Percentiles rank a stretch among this genome's conserved stretches.
phyloP scores from a whole-genome alignment of 2,888 invertebrate genomes.

The Campoplex capitator region DNA sequence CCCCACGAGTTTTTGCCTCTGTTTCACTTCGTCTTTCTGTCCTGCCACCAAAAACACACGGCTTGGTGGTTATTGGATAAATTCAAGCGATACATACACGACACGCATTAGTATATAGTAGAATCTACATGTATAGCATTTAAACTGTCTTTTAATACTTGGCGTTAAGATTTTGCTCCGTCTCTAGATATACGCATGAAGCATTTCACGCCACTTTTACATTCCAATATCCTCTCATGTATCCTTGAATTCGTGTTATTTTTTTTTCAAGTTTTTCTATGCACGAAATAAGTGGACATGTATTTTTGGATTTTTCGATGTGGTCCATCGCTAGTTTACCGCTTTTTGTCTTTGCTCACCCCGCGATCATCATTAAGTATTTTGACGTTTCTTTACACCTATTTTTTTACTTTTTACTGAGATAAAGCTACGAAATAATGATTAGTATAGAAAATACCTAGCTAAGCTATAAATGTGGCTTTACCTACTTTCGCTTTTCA shows the following conservation, averaged over 20 bases:
- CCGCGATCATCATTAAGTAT: background rate
- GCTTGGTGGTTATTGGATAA: slow-evolving; percentile 43
- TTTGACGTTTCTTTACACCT: background rate
- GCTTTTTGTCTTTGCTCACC: background rate
- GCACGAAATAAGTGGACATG: too few relatives aligned
- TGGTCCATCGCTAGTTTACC: background rate
- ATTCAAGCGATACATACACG: background rate
- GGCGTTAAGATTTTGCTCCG: too few relatives aligned
- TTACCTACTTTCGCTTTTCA: too few relatives aligned
- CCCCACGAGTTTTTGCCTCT: slow-evolving; percentile 26
- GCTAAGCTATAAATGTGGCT: slow-evolving; percentile 27
- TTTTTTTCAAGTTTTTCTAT: too few relatives aligned
- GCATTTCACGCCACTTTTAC: too few relatives aligned
- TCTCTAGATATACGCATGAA: too few relatives aligned
- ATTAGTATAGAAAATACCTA: background rate
- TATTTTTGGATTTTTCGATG: background rate
- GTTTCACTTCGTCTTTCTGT: slow-evolving; percentile 44
- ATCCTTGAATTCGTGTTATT: too few relatives aligned
- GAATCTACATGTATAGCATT: background rate
- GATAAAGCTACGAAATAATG: background rate
- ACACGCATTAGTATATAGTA: slow-evolving; percentile 32
- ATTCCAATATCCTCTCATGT: too few relatives aligned
- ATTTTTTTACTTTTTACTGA: background rate
- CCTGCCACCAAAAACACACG: slow-evolving; percentile 36
- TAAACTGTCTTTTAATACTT: too few relatives aligned